These are phyloP conservation scores for Pseudorasbora parva DNA, from an alignment of 2,113 vertebrate genomes.

Conservation along the genomic window DNA sequence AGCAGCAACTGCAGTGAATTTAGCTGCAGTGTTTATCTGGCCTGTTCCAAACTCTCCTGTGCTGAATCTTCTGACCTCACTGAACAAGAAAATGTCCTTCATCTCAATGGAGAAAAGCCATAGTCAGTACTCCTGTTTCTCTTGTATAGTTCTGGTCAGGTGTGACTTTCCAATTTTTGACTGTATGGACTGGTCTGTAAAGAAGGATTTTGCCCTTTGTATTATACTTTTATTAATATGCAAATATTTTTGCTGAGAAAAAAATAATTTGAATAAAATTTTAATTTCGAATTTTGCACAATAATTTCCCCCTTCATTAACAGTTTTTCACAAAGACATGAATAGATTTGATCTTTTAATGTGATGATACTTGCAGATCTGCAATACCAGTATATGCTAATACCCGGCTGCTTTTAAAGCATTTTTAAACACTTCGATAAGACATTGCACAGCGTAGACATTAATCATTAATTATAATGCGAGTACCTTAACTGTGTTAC, in stretches of 20 bases:
- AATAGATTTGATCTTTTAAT: no score
- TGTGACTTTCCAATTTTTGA: conserved; percentile 12
- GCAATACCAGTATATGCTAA: no score
- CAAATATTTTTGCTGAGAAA: background rate
- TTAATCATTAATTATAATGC: no score
- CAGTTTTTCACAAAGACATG: no score
- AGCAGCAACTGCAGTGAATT: background rate
- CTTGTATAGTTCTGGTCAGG: conserved; percentile 8
- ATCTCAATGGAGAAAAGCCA: background rate
- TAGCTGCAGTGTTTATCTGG: background rate
- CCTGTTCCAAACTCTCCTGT: background rate
- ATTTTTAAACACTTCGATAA: no score
- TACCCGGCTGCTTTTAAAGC: no score
- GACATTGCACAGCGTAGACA: no score
- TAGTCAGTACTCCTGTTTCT: background rate
- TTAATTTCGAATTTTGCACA: background rate
- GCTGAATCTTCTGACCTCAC: conserved; percentile 1
- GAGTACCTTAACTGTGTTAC: no score
- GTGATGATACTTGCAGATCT: no score
- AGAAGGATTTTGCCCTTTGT: conserved; percentile 25
- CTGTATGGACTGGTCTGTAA: background rate
- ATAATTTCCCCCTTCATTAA: background rate
- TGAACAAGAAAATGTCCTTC: conserved; percentile 17
- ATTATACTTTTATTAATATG: conserved; percentile 9
- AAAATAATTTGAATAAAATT: background rate